Conservation (phyloP, 2,113 vertebrate species). For the Coregonus clupeaformis region DNA sequence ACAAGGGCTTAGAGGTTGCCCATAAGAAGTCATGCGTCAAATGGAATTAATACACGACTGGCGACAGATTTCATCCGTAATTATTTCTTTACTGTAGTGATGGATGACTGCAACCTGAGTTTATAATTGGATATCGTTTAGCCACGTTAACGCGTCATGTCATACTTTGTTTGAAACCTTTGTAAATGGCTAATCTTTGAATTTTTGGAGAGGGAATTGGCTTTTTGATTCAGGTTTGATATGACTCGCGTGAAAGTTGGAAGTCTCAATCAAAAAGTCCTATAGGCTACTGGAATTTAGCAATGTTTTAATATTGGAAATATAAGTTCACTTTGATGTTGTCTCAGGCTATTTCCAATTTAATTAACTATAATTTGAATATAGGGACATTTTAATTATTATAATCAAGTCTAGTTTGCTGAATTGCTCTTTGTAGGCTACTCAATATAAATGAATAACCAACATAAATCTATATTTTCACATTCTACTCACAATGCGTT, state of each 20-base stretch:
- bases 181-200: neutral
- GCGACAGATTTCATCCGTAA: conserved; percentile 12
- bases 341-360: too few relatives aligned
- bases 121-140: conserved; percentile 15
- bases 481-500: neutral
- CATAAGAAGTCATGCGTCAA: neutral
- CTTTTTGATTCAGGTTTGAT: neutral
- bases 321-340: too few relatives aligned
- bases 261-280: too few relatives aligned
- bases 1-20: neutral
- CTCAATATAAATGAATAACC: neutral
- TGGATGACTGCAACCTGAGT: neutral
- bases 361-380: too few relatives aligned
- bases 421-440: neutral
- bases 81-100: conserved; percentile 16
- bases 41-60: neutral
- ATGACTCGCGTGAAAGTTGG: too few relatives aligned
- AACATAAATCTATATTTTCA: neutral
- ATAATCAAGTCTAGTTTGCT: too few relatives aligned
- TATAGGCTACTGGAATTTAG: too few relatives aligned
- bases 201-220: neutral
- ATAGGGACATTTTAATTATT: too few relatives aligned
- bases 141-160: conserved; percentile 11
- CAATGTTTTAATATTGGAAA: too few relatives aligned
- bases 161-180: conserved; percentile 1